A percentile compares a stretch with the other conserved stretches of the same genome.
Conservation (phyloP, 2,888 invertebrate species). For the Perithous albicinctus region DNA sequence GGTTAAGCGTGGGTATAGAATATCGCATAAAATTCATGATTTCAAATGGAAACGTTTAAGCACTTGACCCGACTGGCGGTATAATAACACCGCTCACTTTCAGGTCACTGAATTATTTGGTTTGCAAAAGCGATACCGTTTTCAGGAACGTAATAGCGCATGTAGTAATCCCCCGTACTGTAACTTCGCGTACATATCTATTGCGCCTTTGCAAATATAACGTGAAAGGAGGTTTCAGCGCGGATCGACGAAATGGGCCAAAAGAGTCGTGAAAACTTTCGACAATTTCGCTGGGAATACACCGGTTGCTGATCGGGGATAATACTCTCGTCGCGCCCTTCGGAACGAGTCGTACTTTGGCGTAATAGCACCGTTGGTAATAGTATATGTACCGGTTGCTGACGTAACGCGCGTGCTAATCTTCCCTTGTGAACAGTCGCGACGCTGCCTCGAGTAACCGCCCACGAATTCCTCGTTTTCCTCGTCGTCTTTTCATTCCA, state of each 20-base stretch:
- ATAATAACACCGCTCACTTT: neutral
- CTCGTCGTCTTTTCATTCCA: conserved; percentile 7
- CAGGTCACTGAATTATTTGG: conserved; percentile 4
- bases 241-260: conserved; percentile 38
- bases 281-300: conserved; percentile 44
- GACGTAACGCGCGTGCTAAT: conserved; percentile 32
- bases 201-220: conserved; percentile 1
- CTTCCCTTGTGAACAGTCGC: conserved; percentile 27
- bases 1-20: neutral
- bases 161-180: neutral
- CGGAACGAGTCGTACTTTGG: conserved; percentile 15
- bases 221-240: neutral
- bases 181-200: neutral
- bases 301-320: conserved; percentile 45
- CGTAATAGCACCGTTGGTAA: conserved; percentile 11
- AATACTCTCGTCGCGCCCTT: conserved; percentile 26
- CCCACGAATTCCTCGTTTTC: conserved; percentile 11
- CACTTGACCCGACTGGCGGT: neutral
- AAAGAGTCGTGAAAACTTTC: conserved; percentile 60
- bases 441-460: neutral
- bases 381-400: neutral
- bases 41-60: neutral
- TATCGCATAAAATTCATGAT: neutral
- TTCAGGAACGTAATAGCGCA: neutral
- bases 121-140: neutral